phyloP scores from a whole-genome alignment of 2,797 vertebrate genomes.

The Bovichtus diacanthus region DNA sequence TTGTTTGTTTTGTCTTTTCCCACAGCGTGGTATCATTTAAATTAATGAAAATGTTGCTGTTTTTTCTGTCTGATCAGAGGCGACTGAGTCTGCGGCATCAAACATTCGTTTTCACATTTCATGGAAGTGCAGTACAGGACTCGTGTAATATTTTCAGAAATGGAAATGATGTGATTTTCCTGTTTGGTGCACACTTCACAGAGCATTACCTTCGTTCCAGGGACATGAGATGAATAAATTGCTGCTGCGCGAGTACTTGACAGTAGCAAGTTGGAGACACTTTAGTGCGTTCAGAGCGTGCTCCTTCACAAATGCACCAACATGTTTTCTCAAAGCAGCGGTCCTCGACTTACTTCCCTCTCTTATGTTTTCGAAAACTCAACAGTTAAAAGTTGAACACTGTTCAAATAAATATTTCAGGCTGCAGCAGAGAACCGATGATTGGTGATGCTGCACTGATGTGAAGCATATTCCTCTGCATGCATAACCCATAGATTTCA shows the following conservation, averaged over 20 bases:
- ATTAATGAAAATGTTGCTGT: not conserved
- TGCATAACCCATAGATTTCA: conserved; percentile 1
- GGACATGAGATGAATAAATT: conserved; percentile 20
- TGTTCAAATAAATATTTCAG: conserved; percentile 42
- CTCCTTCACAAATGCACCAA: not conserved
- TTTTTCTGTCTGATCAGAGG: no score
- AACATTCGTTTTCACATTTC: not conserved
- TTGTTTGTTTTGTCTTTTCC: not conserved
- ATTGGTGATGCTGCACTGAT: not conserved
- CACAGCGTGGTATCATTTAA: not conserved
- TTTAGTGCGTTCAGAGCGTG: not conserved
- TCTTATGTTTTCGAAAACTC: not conserved
- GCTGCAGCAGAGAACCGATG: not conserved
- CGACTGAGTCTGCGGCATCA: not conserved
- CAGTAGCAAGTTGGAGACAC: not conserved
- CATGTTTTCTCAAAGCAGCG: not conserved
- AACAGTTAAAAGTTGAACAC: conserved; percentile 12
- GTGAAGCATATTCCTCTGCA: not conserved
- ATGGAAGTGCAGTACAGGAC: not conserved
- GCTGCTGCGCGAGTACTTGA: conserved; percentile 8
- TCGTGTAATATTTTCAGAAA: conserved; percentile 4
- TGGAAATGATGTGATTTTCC: not conserved
- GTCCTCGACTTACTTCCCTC: not conserved
- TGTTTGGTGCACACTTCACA: conserved; percentile 19
- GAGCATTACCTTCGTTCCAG: conserved; percentile 22